phyloP scores from a whole-genome alignment of 2,888 invertebrate species.

The Bimastos eiseni region DNA sequence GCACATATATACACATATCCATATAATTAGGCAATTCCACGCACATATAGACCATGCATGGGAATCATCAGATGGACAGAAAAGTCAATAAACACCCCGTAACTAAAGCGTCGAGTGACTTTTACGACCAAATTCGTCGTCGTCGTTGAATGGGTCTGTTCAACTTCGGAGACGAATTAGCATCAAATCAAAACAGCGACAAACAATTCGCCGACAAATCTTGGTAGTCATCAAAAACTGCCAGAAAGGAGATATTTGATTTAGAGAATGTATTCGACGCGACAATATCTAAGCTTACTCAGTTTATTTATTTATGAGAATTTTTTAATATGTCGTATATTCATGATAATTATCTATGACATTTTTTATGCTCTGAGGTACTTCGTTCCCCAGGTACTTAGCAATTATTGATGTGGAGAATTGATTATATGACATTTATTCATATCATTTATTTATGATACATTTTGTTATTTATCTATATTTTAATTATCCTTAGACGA shows the following conservation, averaged over 20 bases:
- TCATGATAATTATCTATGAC: too few relatives aligned
- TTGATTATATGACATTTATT: too few relatives aligned
- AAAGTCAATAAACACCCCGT: not conserved
- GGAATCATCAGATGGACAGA: not conserved
- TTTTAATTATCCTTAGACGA: too few relatives aligned
- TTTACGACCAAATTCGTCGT: not conserved
- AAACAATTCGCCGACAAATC: not conserved
- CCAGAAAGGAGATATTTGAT: not conserved
- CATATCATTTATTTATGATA: too few relatives aligned
- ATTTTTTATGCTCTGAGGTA: too few relatives aligned
- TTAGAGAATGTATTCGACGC: not conserved
- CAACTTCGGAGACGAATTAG: not conserved
- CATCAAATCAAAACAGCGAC: not conserved
- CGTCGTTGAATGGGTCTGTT: not conserved
- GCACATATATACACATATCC: too few relatives aligned
- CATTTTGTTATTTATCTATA: too few relatives aligned
- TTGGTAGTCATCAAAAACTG: not conserved
- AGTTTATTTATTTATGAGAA: too few relatives aligned
- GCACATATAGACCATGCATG: not conserved
- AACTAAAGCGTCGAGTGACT: not conserved
- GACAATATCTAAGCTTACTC: not conserved
- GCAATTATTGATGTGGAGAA: too few relatives aligned
- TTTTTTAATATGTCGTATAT: too few relatives aligned
- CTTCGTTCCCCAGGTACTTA: too few relatives aligned
- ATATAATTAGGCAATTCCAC: too few relatives aligned